Conservation (phyloP, 1,140 invertebrate genomes). For the Drosophila obscura region DNA sequence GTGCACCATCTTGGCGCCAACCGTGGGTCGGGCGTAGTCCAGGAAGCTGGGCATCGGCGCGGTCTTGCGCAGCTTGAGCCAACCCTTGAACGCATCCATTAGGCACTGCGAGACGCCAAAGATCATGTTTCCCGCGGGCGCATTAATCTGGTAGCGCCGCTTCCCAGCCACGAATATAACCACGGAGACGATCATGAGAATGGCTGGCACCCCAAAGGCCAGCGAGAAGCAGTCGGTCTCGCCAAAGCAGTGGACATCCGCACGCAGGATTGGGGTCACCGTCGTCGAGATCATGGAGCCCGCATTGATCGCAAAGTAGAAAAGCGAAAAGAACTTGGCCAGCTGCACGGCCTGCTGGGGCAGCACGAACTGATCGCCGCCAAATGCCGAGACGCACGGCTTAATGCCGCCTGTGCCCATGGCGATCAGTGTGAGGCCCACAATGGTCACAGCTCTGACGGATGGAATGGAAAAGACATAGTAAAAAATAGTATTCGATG, state of each 20-base stretch:
- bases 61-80: slow-evolving; percentile 85
- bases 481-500: neutral
- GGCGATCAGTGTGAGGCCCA: slow-evolving; percentile 93
- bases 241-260: slow-evolving; percentile 92
- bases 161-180: slow-evolving; percentile 93
- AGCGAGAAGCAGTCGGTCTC: slow-evolving; percentile 93
- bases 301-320: slow-evolving; percentile 97
- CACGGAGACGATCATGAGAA: slow-evolving; percentile 93
- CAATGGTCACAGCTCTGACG: slow-evolving; percentile 88
- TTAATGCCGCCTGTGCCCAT: slow-evolving; percentile 98
- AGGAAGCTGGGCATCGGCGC: slow-evolving; percentile 88
- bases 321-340: slow-evolving; percentile 94
- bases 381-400: slow-evolving; percentile 98
- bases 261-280: slow-evolving; percentile 93
- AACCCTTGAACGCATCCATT: slow-evolving; percentile 84
- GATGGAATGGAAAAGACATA: neutral
- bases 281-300: slow-evolving; percentile 96
- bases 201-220: slow-evolving; percentile 95
- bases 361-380: slow-evolving; percentile 95
- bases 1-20: slow-evolving; percentile 86
- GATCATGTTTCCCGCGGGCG: slow-evolving; percentile 93
- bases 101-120: slow-evolving; percentile 91
- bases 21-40: slow-evolving; percentile 91
- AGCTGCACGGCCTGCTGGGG: slow-evolving; percentile 90
- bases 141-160: slow-evolving; percentile 89